Base-by-base conservation (phyloP, 2,888 invertebrate species). In the Phengaris alcon region DNA sequence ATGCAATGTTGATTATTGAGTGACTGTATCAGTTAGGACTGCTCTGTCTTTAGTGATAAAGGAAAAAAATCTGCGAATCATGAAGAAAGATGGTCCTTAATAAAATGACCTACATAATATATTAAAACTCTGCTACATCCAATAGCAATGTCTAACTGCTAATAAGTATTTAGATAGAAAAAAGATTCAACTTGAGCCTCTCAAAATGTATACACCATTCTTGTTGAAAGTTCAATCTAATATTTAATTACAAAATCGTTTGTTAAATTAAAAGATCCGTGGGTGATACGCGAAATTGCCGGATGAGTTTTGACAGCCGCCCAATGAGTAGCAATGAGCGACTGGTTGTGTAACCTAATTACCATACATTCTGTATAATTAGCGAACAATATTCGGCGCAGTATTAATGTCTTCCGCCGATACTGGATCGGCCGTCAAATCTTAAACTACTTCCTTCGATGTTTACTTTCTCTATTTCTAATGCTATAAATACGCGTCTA, bases 281-380 rank as follows among this genome's bases (percentile, higher is more conserved):
- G 64, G 64, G 64, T 6, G 64, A 64, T 64, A 64, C 59, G 59
- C 9, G 35, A 64, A 64, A 35, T 64, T 64, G 64, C 77, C 81
- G 78, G 78, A 81, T 78, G 79, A 80, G 76, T 78, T 79, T 77
- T 77, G 79, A 78, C 77, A 76, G 75, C 78, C 79, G 80, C 80
- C 81, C 76, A 22, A 22, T 22, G 22, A 22, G 22, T 75, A 75
- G 48, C 8, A 48, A 48, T 48, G 6, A 48, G 77, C 81, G 81
- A 82, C 76, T 35, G 75, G 76, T 82, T 81, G 78, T 81, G 78
- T 77, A 81, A 82, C 77, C 55, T 68, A 55, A 54, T 51, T 75
- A 35, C 22, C 64, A 44, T 44, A 22, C 15, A 64, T 22, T 64
- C 10, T 35, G 35, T 64, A 64, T 64, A 64, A 64, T 64, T 64